Conservation (phyloP, 1,140 invertebrate genomes). For the Drosophila dunni region DNA sequence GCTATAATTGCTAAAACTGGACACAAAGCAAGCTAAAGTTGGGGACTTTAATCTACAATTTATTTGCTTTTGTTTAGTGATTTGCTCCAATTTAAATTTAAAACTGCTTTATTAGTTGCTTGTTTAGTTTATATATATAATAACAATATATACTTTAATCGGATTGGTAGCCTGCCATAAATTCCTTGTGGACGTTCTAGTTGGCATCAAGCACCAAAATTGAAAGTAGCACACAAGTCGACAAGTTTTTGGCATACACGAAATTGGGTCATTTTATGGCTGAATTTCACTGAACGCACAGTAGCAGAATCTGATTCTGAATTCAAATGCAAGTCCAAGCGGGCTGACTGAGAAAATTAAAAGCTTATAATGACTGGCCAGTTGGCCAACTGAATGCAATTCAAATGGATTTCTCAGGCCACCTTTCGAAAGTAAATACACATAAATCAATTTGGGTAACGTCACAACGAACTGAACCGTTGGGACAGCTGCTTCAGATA, state of each 20-base stretch:
- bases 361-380: slow-evolving; percentile 58
- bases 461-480: slow-evolving; percentile 32
- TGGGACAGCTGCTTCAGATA: slow-evolving; percentile 31
- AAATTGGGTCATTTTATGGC: slow-evolving; percentile 62
- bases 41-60: not conserved
- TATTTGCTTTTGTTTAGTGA: too few species aligned
- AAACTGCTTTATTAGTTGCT: too few species aligned
- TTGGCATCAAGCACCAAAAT: slow-evolving; percentile 45
- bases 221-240: slow-evolving; percentile 75
- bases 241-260: slow-evolving; percentile 54
- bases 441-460: slow-evolving; percentile 63
- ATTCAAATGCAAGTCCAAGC: slow-evolving; percentile 2
- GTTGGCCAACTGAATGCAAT: slow-evolving; percentile 21
- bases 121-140: too few species aligned
- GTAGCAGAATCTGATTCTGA: slow-evolving; percentile 35
- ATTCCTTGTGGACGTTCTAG: slow-evolving; percentile 75
- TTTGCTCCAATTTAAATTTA: too few species aligned
- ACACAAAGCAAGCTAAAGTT: slow-evolving; percentile 19
- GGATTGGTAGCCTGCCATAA: slow-evolving; percentile 42
- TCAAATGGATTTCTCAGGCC: slow-evolving; percentile 2
- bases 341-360: slow-evolving; percentile 49
- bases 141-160: too few species aligned
- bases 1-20: slow-evolving; percentile 36
- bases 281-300: slow-evolving; percentile 74
- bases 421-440: slow-evolving; percentile 69